Evolutionary conservation across 2,797 vertebrate species (phyloP), one percentile per base, ranked within the genome.

Genomic region (Falco rusticolus): DNA sequence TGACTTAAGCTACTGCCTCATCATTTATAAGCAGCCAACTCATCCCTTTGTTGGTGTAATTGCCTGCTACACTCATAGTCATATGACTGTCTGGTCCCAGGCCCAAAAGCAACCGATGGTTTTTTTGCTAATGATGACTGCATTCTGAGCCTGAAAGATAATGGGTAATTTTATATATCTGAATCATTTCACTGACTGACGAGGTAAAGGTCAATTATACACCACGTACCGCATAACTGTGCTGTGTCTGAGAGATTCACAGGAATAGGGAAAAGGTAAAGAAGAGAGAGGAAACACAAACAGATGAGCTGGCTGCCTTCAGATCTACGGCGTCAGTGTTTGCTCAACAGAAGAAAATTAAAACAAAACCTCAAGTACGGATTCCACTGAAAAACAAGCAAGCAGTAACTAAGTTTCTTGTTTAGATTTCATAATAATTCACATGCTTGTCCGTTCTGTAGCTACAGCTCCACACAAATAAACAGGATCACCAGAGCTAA

Each of bases 211-310:
- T 64, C 64, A 85, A 13, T 84, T 71, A 74, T 50, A 31, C 21
- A 51, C 74, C 21, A 24, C 4, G 1, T 39, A 45, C 31, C 13
- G 4, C 2, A 3, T 39, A 75, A n/a, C 71, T 51, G 6, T 13
- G 41, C 26, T 10, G 29, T 47, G 33, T 63, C 68, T 82, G 66
- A 51, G 57, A 72, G 29, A 43, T 6, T 13, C 0, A 22, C 6
- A 34, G 51, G 47, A 90, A 61, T 0, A 59, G 34, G 65, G 59
- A 41, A 80, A 87, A 90, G 53, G 74, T 84, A 22, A 77, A 51
- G 53, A 87, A 33, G 39, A 31, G 26, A 92, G 79, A 87, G 66
- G 34, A 93, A 94, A 69, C 43, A 93, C 64, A 87, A 92, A 85
- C 78, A 89, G 24, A 91, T 72, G 59, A 82, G 29, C 17, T 85